phyloP scores from a whole-genome alignment of 2,888 invertebrate species.

The Diachrysia chrysitis region DNA sequence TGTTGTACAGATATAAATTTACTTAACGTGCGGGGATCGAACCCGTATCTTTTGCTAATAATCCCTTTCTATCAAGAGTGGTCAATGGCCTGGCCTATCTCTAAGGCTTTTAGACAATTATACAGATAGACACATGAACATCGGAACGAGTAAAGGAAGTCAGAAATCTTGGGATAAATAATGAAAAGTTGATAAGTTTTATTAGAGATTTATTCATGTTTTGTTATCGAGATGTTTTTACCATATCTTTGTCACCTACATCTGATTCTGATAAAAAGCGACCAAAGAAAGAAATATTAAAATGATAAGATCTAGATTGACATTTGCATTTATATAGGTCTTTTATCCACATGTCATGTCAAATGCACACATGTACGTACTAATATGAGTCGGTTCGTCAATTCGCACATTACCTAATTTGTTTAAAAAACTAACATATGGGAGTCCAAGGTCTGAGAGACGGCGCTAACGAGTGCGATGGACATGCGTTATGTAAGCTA shows the following conservation, averaged over 20 bases:
- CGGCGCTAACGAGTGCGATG: conserved; percentile 57
- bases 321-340: too few species aligned
- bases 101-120: too few species aligned
- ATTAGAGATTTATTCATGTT: background rate
- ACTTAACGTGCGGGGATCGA: background rate
- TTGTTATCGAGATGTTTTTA: too few species aligned
- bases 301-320: too few species aligned
- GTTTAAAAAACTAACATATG: conserved; percentile 80
- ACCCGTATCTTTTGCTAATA: background rate
- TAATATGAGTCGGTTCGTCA: conserved; percentile 78
- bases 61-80: too few species aligned
- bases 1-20: background rate
- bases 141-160: background rate
- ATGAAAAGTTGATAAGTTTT: background rate
- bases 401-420: conserved; percentile 84
- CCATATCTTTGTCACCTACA: too few species aligned
- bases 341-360: too few species aligned
- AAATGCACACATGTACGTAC: conserved; percentile 41
- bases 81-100: too few species aligned
- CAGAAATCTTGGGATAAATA: background rate
- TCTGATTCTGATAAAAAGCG: too few species aligned
- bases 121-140: background rate
- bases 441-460: conserved; percentile 69
- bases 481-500: conserved; percentile 44
- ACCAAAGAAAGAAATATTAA: too few species aligned